Base-by-base conservation (phyloP, 1,140 invertebrate genomes). In the Fopius arisanus region DNA sequence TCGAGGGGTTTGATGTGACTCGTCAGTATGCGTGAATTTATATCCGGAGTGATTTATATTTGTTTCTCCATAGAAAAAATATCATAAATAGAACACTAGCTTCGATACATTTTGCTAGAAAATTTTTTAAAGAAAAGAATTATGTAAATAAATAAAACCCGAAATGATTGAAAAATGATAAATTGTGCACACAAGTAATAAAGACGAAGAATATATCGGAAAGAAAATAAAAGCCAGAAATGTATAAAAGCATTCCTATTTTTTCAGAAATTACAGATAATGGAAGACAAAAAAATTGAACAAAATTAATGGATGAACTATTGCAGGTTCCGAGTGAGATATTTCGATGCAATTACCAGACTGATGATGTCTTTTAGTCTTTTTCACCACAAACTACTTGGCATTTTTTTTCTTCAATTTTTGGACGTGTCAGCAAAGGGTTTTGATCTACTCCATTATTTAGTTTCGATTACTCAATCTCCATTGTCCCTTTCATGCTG, bases 221-320 rank as follows among this genome's bases (percentile, higher is more conserved):
- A 43, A 62, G 67, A 12, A 37, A 62, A 68, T 63, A 41, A 69
- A 37, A 66, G 5, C 37, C 19, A 67, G 65, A 51, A 59, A 31
- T 28, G 59, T 41, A 68, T 54, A 41, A 29, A 12, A 75, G 48
- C 73, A 54, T 75, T 43, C 70, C 59, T 75, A 75, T 75, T 75
- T 75, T 75, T 73, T 69, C 70, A 75, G 70, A 28, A 75, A 70
- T 72, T 31, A 69, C 19, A 69, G 62, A 65, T 51, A 40, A 51
- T 33, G 41, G 21, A 48, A 65, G 37, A 19, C 40, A 40, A n/a
- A 10, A 68, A 68, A 68, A 28, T 41, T 26, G 23, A 26, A 26
- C 21, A 59, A 59, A 59, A 59, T 26, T 59, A 59, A 59, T 23
- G 54, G 54, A 14, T 19, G 43, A 48, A 48, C 14, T 16, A n/a